phyloP scores from a whole-genome alignment of 2,888 invertebrate genomes.

The Alcis repandata region DNA sequence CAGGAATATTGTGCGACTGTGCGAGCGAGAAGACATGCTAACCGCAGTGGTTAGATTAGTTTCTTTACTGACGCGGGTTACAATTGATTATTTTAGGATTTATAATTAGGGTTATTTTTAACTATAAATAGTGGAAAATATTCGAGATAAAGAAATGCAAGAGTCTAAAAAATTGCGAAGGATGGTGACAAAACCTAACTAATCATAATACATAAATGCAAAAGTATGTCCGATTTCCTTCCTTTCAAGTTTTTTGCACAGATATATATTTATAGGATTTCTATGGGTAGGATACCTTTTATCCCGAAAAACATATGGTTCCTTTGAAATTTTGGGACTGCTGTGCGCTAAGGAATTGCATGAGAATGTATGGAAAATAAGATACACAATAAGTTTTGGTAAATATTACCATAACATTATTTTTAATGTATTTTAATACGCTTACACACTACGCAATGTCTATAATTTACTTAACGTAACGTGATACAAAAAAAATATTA shows the following conservation, averaged over 20 bases:
- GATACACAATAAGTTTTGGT: constrained; percentile 27
- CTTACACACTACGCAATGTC: constrained; percentile 65
- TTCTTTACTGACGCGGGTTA: constrained; percentile 5
- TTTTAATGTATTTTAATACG: constrained; percentile 45
- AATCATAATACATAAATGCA: not conserved
- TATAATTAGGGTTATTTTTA: constrained; percentile 43
- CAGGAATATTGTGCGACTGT: too few species aligned
- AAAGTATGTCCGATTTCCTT: not conserved
- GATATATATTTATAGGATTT: too few species aligned
- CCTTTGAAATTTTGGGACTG: not conserved
- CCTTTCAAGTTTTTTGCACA: not conserved
- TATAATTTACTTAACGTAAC: constrained; percentile 49
- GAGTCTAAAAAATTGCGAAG: constrained; percentile 45
- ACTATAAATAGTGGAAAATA: constrained; percentile 52
- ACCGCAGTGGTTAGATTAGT: too few species aligned
- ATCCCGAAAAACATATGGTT: not conserved
- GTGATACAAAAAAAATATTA: constrained; percentile 48
- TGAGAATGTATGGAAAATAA: constrained; percentile 19
- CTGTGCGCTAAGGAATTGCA: not conserved
- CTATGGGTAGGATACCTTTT: not conserved
- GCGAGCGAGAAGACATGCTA: too few species aligned
- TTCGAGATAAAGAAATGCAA: constrained; percentile 60
- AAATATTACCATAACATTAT: constrained; percentile 48
- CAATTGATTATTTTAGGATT: constrained; percentile 41
- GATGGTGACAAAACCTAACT: constrained; percentile 1